Evolutionary conservation across 2,888 invertebrate genomes (phyloP).

Genomic region (Heliconius charithonia): DNA sequence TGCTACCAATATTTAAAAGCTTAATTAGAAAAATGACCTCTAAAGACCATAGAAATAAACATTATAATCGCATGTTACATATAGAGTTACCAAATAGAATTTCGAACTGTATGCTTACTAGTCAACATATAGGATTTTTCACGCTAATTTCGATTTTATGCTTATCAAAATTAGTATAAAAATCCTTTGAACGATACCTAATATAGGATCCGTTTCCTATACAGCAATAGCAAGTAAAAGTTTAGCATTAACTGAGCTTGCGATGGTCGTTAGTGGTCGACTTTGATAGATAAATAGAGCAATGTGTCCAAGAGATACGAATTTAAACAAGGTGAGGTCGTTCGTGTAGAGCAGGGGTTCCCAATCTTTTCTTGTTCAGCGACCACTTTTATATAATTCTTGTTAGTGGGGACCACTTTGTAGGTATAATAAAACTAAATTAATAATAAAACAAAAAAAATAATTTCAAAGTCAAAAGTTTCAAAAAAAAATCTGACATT

Average conservation of each 20-base stretch:
- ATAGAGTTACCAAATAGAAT: background rate
- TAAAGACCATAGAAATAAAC: background rate
- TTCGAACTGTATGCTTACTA: background rate
- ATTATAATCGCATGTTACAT: background rate
- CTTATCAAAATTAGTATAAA: accelerated
- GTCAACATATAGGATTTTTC: background rate
- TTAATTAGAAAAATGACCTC: background rate
- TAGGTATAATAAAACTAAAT: no score
- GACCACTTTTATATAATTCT: no score
- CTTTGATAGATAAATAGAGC: constrained; percentile 39
- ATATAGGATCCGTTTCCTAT: constrained; percentile 27
- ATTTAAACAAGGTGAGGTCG: constrained; percentile 16
- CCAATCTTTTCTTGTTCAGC: no score
- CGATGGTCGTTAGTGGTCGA: constrained; percentile 34
- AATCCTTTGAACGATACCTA: constrained; percentile 23
- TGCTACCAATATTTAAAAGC: background rate
- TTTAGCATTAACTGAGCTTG: constrained; percentile 40
- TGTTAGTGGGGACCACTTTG: no score
- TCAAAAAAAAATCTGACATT: no score
- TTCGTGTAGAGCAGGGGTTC: no score
- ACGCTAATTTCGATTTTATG: constrained; percentile 12
- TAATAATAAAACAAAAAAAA: no score
- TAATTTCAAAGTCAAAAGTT: no score
- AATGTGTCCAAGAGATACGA: constrained; percentile 37
- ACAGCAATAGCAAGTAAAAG: constrained; percentile 36